Conservation (phyloP, 2,888 invertebrate species). For the Linyphia triangularis region DNA sequence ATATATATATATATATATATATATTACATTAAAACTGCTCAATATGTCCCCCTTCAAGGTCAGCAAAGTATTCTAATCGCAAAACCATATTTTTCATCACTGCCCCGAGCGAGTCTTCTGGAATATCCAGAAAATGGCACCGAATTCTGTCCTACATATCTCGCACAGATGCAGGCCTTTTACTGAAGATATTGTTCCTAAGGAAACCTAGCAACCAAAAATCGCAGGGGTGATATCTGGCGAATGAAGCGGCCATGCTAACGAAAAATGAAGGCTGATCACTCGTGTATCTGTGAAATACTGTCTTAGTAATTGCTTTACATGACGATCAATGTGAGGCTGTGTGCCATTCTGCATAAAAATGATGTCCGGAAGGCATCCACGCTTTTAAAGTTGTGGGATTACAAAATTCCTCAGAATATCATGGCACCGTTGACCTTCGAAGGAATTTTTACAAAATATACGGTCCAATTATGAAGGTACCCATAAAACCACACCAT, state of each 20-base stretch:
- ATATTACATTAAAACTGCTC: not conserved
- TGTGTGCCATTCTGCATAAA: not conserved
- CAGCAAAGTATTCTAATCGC: not conserved
- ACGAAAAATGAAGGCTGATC: not conserved
- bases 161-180: not conserved
- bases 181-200: not conserved
- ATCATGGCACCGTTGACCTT: not conserved
- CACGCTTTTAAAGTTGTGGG: too few species aligned
- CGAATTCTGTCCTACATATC: not conserved
- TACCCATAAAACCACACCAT: not conserved
- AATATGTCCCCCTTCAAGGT: not conserved
- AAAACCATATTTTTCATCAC: too few species aligned
- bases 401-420: too few species aligned
- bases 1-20: too few species aligned
- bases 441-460: not conserved
- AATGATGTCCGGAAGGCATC: not conserved
- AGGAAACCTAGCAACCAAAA: not conserved
- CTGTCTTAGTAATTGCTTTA: not conserved
- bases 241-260: not conserved
- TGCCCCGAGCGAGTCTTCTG: not conserved
- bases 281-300: not conserved
- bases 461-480: not conserved
- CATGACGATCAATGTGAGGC: not conserved
- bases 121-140: not conserved
- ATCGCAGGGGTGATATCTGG: not conserved